A percentile compares a stretch with the other conserved stretches of the same genome.
These are phyloP conservation scores for Regulus satrapa DNA, from an alignment of 2,113 vertebrate species.

Conservation along the genomic window DNA sequence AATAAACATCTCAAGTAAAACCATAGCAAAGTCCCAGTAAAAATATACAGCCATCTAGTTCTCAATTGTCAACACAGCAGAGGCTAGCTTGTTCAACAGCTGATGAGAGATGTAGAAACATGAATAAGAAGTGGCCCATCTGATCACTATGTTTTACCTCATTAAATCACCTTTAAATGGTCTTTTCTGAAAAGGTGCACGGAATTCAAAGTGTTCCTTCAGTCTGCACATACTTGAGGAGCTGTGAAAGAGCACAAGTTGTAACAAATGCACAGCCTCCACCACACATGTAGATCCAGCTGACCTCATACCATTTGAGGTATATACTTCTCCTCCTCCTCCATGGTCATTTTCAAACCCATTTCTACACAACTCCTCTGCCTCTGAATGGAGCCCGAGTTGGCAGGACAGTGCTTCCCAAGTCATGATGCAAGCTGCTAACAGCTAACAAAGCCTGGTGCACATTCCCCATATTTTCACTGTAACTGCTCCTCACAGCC, in stretches of 20 bases:
- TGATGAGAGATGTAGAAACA: not conserved
- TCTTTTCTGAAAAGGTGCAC: not conserved
- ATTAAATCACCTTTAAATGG: not conserved
- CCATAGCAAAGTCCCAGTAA: not conserved
- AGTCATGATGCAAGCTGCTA: not conserved
- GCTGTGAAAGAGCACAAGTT: not conserved
- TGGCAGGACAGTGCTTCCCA: not conserved
- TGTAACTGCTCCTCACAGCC: not conserved
- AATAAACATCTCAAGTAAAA: not conserved
- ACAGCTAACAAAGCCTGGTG: not conserved
- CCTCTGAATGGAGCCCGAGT: not conserved
- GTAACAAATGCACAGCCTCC: not conserved
- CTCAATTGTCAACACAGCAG: not conserved
- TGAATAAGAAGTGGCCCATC: not conserved
- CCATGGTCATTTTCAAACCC: not conserved
- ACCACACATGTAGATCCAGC: not conserved
- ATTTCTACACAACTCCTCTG: not conserved
- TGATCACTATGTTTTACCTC: not conserved
- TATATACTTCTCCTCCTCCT: not conserved
- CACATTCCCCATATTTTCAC: not conserved
- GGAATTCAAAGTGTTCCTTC: not conserved
- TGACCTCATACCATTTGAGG: not conserved
- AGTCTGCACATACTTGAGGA: not conserved
- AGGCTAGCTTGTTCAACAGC: not conserved
- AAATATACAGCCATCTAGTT: not conserved